phyloP scores from a whole-genome alignment of 1,140 invertebrate genomes.

The Leptinotarsa defecta region DNA sequence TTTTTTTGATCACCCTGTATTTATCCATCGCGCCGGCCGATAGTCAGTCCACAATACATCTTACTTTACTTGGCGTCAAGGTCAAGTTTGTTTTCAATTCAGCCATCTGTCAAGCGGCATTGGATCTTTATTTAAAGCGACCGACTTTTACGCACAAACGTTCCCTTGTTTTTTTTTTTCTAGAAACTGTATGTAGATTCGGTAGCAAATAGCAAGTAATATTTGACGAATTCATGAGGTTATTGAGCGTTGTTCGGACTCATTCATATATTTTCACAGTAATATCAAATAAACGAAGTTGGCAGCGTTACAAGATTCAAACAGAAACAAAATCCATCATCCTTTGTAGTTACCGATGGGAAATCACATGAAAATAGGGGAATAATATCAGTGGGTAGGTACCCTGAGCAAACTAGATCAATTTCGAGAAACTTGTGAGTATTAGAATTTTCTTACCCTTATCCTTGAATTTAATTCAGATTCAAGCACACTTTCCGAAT shows the following conservation, averaged over 20 bases:
- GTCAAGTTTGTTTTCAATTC: constrained; percentile 1
- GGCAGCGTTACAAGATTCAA: neutral
- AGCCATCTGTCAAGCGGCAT: neutral
- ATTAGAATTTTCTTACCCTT: neutral
- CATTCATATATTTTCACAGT: neutral
- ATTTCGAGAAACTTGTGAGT: too few species aligned
- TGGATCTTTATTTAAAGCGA: neutral
- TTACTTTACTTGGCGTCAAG: neutral
- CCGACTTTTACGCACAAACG: too few species aligned
- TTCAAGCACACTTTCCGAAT: neutral
- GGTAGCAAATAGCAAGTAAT: too few species aligned
- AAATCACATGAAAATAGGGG: neutral
- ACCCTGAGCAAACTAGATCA: too few species aligned
- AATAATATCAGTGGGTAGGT: too few species aligned
- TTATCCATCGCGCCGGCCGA: too few species aligned
- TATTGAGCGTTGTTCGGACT: neutral
- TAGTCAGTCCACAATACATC: too few species aligned
- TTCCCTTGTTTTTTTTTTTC: too few species aligned
- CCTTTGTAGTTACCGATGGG: neutral
- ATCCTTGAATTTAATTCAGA: neutral
- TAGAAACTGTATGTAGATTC: too few species aligned
- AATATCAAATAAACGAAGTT: neutral
- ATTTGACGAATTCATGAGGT: neutral
- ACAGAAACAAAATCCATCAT: neutral
- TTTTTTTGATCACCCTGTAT: too few species aligned